phyloP scores from a whole-genome alignment of 2,888 invertebrate species.

The Nephrotoma appendiculata region DNA sequence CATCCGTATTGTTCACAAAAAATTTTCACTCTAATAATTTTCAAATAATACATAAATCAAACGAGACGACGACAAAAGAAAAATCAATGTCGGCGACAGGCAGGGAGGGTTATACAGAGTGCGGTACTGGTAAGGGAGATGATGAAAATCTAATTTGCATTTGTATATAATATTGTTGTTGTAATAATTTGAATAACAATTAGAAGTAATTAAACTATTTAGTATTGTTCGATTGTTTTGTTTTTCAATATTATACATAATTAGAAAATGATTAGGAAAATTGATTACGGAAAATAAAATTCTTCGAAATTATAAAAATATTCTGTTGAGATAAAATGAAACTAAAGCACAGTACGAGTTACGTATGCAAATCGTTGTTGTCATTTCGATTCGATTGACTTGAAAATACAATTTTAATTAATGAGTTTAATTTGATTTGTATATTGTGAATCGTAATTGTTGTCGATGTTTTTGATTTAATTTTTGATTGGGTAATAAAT shows the following conservation, averaged over 20 bases:
- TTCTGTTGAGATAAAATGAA: no score
- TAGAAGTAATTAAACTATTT: background rate
- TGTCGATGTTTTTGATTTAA: background rate
- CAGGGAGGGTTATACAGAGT: background rate
- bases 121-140: background rate
- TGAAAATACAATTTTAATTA: background rate
- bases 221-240: background rate
- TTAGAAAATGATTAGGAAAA: background rate
- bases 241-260: background rate
- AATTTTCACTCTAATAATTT: background rate
- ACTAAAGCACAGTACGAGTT: no score
- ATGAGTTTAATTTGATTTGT: background rate
- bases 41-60: background rate
- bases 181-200: background rate
- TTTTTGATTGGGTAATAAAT: background rate
- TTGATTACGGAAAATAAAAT: background rate
- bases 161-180: background rate
- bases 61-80: background rate
- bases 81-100: background rate
- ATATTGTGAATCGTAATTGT: background rate
- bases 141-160: background rate
- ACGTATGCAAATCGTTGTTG: background rate
- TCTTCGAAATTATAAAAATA: background rate
- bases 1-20: background rate
- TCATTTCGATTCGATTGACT: background rate